Evolutionary conservation across 2,113 vertebrate species (phyloP), one percentile per base, ranked within the genome.

Genomic region (Eulacestoma nigropectus): DNA sequence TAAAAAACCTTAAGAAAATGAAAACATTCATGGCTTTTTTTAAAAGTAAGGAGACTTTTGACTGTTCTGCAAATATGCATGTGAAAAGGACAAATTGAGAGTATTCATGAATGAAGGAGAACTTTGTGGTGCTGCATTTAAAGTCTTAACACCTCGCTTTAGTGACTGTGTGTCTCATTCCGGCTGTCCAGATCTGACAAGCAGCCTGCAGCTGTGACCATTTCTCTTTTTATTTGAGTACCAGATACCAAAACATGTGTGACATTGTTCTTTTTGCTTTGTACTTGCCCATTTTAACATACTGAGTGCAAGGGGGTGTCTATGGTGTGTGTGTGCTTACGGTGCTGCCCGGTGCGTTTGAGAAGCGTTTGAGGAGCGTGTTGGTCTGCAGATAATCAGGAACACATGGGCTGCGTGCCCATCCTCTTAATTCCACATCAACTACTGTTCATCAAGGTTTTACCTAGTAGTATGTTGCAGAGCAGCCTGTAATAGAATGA

Each of bases 151-250:
- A 8, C 25, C 6, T 57, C 1, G 3, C 10, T 57, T 41, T 10
- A n/a, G 50, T 39, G 41, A 73, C 59, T 50, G 0, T 0, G 0
- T 13, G 3, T 56, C 81, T 52, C 11, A 25, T 35, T 83, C n/a
- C 0, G 5, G 16, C 26, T 62, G 22, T 25, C 63, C 53, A 39
- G 33, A 11, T 33, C 32, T 26, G 44, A 50, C 27, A 23, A 32
- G 33, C 18, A 42, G n/a, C 53, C 49, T 6, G 17, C 33, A 30
- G 18, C 4, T 47, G 67, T 67, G 67, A 30, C 63, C 1, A 0
- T 76, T 75, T 55, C 39, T 82, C 25, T 30, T 56, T 37, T 37
- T 18, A 5, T 29, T 33, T 46, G 5, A 11, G 11, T 27, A 20
- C 17, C 29, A 32, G 42, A 13, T 83, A 52, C 57, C 30, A 26